These are phyloP conservation scores for Panulirus ornatus DNA, from an alignment of 1,140 invertebrate species.

Conservation along the genomic window DNA sequence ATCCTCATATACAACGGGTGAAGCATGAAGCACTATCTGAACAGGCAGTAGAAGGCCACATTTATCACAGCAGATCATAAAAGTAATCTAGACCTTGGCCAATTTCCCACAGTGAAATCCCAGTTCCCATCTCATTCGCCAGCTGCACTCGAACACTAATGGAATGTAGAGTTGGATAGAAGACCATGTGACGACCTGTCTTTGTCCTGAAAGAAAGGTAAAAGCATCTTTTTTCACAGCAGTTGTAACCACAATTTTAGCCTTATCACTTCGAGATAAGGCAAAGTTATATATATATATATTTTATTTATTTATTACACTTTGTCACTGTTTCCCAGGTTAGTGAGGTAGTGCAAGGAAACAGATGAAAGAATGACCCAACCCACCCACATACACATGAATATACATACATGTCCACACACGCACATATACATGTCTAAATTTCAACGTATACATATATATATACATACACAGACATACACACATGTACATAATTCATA, in stretches of 20 bases:
- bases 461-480: too few relatives aligned
- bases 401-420: not conserved
- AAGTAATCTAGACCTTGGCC: conserved; percentile 97
- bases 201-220: conserved; percentile 77
- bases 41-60: not conserved
- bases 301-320: too few relatives aligned
- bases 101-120: conserved; percentile 95
- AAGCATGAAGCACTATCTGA: not conserved
- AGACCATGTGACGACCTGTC: conserved; percentile 86
- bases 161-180: conserved; percentile 93
- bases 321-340: too few relatives aligned
- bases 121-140: conserved; percentile 87
- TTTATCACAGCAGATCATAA: conserved; percentile 89
- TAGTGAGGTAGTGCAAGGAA: too few relatives aligned
- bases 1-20: not conserved
- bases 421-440: too few relatives aligned
- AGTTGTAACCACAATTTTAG: too few relatives aligned
- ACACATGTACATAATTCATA: too few relatives aligned
- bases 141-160: conserved; percentile 89
- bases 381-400: too few relatives aligned
- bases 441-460: too few relatives aligned
- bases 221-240: too few relatives aligned
- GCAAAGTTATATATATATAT: too few relatives aligned
- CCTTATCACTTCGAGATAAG: not conserved
- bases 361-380: too few relatives aligned